phyloP scores from a whole-genome alignment of 2,797 vertebrate genomes.

The Takifugu ocellatus region DNA sequence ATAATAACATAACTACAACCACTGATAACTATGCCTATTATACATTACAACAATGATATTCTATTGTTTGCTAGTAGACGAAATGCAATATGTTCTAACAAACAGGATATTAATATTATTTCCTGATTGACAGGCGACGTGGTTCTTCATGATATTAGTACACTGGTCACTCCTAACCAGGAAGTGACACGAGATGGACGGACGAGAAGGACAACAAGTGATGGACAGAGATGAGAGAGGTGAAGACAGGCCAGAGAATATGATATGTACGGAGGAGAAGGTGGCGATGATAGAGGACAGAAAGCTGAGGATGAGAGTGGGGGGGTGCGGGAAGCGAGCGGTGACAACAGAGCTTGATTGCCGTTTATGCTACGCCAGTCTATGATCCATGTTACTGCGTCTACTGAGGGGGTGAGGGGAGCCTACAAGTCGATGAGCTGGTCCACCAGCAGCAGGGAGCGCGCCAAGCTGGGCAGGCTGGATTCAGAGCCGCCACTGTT shows the following conservation, averaged over 20 bases:
- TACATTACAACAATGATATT: constrained; percentile 66
- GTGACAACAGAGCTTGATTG: constrained; percentile 59
- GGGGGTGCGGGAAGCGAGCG: constrained; percentile 51
- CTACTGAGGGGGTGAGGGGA: constrained; percentile 24
- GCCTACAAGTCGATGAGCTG: constrained; percentile 96
- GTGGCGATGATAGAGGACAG: constrained; percentile 46
- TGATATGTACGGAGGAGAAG: constrained; percentile 19
- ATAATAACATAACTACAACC: constrained; percentile 65
- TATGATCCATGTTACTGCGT: constrained; percentile 64
- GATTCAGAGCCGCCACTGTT: constrained; percentile 98
- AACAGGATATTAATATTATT: constrained; percentile 48
- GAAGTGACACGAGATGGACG: constrained; percentile 17
- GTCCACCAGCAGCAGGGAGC: constrained; percentile 99
- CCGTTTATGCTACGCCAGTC: constrained; percentile 61
- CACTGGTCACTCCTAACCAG: constrained; percentile 17
- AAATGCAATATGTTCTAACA: constrained; percentile 56
- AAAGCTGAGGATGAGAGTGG: constrained; percentile 42
- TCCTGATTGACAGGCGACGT: constrained; percentile 42
- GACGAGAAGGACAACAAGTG: constrained; percentile 31
- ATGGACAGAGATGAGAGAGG: constrained; percentile 41
- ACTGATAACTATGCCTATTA: constrained; percentile 68
- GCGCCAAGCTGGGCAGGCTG: constrained; percentile 98
- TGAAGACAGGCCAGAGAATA: constrained; percentile 36
- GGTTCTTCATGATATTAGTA: constrained; percentile 29
- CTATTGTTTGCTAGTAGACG: constrained; percentile 62